These are phyloP conservation scores for Drosophila mauritiana DNA, from an alignment of 1,140 invertebrate species.

Conservation along the genomic window DNA sequence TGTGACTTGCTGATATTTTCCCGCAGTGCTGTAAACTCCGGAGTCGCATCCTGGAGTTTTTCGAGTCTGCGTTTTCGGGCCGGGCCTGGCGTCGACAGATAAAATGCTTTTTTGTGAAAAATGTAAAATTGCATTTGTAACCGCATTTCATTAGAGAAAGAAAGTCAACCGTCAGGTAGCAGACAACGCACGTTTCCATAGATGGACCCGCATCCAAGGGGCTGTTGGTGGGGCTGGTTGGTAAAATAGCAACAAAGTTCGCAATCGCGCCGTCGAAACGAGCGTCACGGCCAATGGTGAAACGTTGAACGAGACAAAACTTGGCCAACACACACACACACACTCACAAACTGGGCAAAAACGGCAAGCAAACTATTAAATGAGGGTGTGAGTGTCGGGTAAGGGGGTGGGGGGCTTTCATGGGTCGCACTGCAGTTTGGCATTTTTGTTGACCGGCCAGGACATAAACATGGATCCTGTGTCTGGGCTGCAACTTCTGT, in stretches of 20 bases:
- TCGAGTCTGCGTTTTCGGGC: slow-evolving; percentile 45
- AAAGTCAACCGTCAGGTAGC: slow-evolving; percentile 78
- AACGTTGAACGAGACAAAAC: slow-evolving; percentile 39
- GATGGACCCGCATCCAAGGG: neutral
- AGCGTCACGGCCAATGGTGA: slow-evolving; percentile 72
- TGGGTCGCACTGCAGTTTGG: slow-evolving; percentile 54
- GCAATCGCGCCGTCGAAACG: slow-evolving; percentile 63
- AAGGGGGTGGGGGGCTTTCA: too few species aligned
- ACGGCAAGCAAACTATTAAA: slow-evolving; percentile 39
- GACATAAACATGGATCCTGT: slow-evolving; percentile 69
- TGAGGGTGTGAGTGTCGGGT: slow-evolving; percentile 13
- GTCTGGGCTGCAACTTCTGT: slow-evolving; percentile 37
- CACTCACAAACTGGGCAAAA: neutral
- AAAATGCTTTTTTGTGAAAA: slow-evolving; percentile 78
- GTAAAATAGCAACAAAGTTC: slow-evolving; percentile 52
- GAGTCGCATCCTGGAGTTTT: slow-evolving; percentile 21
- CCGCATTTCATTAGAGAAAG: slow-evolving; percentile 81
- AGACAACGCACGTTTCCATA: slow-evolving; percentile 46
- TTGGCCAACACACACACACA: slow-evolving; percentile 14
- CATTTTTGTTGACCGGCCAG: slow-evolving; percentile 62
- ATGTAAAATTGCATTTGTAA: slow-evolving; percentile 82
- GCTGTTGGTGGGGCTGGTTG: neutral
- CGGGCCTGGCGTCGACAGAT: slow-evolving; percentile 77
- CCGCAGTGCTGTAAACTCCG: neutral
- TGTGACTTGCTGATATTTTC: neutral